phyloP scores from a whole-genome alignment of 2,113 vertebrate genomes.

The Conger conger region DNA sequence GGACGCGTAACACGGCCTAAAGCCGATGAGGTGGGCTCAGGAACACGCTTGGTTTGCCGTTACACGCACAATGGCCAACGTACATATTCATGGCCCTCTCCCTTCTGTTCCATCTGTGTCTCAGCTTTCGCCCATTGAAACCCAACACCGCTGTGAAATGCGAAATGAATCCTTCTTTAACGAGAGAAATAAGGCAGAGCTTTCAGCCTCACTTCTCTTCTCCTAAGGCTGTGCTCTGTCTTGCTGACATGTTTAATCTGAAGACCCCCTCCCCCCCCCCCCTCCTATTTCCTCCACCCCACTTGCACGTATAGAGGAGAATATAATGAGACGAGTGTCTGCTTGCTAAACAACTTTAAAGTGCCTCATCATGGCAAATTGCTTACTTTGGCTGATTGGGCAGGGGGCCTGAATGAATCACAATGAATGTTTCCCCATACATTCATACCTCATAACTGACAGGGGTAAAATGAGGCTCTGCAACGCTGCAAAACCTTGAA shows the following conservation, averaged over 20 bases:
- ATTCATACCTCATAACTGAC: not conserved
- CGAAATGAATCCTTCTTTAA: constrained; percentile 5
- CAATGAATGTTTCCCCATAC: not conserved
- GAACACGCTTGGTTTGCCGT: not conserved
- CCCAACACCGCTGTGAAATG: constrained; percentile 6
- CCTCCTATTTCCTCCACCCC: not conserved
- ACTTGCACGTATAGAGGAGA: not conserved
- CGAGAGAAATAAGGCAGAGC: not conserved
- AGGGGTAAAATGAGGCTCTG: not conserved
- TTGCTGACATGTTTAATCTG: constrained; percentile 25
- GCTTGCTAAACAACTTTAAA: constrained; percentile 30
- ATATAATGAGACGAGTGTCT: constrained; percentile 18
- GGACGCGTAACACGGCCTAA: not conserved
- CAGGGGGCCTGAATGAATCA: constrained; percentile 12
- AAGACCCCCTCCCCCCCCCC: not conserved
- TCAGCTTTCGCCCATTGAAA: not conserved
- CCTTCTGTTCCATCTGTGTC: not conserved
- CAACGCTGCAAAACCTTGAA: not conserved
- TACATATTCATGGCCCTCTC: constrained; percentile 14
- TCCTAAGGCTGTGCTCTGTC: constrained; percentile 1
- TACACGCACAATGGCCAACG: constrained; percentile 11
- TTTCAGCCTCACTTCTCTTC: not conserved
- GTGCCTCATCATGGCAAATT: constrained; percentile 19
- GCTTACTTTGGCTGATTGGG: constrained; percentile 24
- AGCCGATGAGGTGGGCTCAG: not conserved